These are phyloP conservation scores for Bombyx mori DNA, from an alignment of 1,140 invertebrate genomes.

Conservation along the genomic window DNA sequence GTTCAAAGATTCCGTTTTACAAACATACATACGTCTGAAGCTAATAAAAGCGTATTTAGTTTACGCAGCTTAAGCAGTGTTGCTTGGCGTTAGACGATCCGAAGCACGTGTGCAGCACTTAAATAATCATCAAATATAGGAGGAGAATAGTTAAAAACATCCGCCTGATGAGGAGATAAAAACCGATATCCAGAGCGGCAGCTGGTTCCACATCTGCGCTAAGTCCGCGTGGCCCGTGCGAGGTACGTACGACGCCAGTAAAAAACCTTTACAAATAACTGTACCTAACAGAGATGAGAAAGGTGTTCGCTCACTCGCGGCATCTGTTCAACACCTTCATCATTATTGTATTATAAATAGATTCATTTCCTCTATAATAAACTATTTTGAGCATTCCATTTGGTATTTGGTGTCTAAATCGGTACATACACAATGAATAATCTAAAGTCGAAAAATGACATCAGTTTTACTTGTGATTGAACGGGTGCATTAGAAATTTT, in stretches of 20 bases:
- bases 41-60: no score
- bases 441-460: no score
- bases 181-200: conserved; percentile 36
- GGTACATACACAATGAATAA: no score
- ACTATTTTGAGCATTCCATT: no score
- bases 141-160: conserved; percentile 4
- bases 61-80: no score
- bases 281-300: conserved; percentile 38
- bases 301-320: conserved; percentile 14
- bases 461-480: no score
- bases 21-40: no score
- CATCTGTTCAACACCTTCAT: conserved; percentile 31
- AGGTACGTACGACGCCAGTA: background rate
- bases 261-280: conserved; percentile 34
- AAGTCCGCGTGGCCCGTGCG: conserved; percentile 28
- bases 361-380: no score
- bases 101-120: no score
- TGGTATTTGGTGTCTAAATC: no score
- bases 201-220: conserved; percentile 56
- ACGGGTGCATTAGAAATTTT: no score
- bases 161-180: conserved; percentile 38
- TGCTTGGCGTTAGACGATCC: background rate
- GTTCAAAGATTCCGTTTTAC: no score
- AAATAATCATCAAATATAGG: background rate
- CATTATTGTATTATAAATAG: conserved; percentile 1